Evolutionary conservation across 2,888 invertebrate genomes (phyloP).

Genomic region (Drosophila aldrichi): DNA sequence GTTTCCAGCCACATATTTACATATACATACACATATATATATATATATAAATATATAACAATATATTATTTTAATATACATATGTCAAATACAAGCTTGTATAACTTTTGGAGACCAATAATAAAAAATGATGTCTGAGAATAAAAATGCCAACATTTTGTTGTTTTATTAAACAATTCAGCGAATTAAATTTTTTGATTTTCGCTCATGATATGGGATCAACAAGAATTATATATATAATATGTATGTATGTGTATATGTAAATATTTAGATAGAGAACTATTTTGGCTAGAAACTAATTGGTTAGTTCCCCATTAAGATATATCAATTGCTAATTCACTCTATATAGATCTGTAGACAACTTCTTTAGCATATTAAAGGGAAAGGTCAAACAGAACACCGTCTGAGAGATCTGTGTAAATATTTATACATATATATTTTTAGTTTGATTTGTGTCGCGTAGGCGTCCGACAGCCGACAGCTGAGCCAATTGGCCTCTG

Average conservation of each 20-base stretch:
- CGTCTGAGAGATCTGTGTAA: conserved; percentile 6
- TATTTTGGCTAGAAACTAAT: too few species aligned
- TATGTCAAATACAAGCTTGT: conserved; percentile 69
- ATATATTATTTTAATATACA: conserved; percentile 48
- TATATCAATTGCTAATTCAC: background rate
- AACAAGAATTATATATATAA: conserved; percentile 26
- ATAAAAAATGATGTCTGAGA: conserved; percentile 69
- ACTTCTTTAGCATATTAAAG: conserved; percentile 18
- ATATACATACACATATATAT: conserved; percentile 29
- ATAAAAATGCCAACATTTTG: conserved; percentile 60
- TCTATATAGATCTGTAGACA: background rate
- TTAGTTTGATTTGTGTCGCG: conserved; percentile 28
- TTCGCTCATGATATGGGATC: conserved; percentile 1
- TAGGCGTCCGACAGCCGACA: conserved; percentile 44
- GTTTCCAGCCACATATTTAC: conserved; percentile 54
- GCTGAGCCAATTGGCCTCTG: conserved; percentile 57
- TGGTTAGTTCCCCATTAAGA: background rate
- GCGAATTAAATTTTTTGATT: background rate
- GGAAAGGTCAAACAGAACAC: conserved; percentile 34
- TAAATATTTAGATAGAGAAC: background rate
- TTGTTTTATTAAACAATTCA: conserved; percentile 71
- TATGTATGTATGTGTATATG: conserved; percentile 49
- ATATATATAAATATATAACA: conserved; percentile 45
- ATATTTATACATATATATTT: conserved; percentile 21
- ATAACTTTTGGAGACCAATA: conserved; percentile 65